Evolutionary conservation across 64 coral and sea anemone species (phyloP).

Genomic region (Cladopsammia gracilis): DNA sequence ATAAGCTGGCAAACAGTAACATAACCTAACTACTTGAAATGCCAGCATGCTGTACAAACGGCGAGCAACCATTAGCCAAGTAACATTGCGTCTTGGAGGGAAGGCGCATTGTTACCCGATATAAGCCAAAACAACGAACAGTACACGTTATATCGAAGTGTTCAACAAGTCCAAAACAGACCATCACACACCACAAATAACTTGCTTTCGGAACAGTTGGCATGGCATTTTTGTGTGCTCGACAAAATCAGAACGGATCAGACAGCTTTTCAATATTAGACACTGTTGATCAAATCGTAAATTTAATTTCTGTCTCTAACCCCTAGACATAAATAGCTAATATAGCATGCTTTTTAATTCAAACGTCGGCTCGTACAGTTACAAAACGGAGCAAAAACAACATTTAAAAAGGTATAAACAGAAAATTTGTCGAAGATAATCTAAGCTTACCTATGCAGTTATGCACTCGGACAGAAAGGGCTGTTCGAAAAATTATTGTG

Average conservation of each 20-base stretch:
- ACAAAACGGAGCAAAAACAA: neutral
- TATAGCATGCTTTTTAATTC: neutral
- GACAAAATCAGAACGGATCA: conserved; percentile 34
- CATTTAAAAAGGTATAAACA: neutral
- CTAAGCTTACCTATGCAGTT: conserved; percentile 90
- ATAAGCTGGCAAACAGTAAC: conserved; percentile 52
- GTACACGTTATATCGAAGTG: neutral
- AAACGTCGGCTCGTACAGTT: neutral
- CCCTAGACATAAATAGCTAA: neutral
- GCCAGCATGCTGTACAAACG: conserved; percentile 51
- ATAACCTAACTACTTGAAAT: conserved; percentile 57
- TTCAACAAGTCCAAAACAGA: neutral
- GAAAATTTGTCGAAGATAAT: too few species aligned
- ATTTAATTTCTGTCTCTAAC: conserved; percentile 4
- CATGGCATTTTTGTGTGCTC: conserved; percentile 16
- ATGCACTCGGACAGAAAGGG: conserved; percentile 96
- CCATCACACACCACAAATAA: neutral
- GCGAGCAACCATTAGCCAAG: conserved; percentile 12
- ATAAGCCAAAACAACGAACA: conserved; percentile 37
- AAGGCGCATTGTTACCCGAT: neutral
- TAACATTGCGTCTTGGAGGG: conserved; percentile 29
- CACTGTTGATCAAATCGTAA: neutral
- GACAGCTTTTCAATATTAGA: conserved; percentile 52
- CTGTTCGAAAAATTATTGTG: conserved; percentile 94
- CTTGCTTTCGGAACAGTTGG: conserved; percentile 50